Percentiles rank a stretch among this genome's conserved stretches.
phyloP scores from a whole-genome alignment of 92 coral and sea anemone species.

The Siderastrea siderea region DNA sequence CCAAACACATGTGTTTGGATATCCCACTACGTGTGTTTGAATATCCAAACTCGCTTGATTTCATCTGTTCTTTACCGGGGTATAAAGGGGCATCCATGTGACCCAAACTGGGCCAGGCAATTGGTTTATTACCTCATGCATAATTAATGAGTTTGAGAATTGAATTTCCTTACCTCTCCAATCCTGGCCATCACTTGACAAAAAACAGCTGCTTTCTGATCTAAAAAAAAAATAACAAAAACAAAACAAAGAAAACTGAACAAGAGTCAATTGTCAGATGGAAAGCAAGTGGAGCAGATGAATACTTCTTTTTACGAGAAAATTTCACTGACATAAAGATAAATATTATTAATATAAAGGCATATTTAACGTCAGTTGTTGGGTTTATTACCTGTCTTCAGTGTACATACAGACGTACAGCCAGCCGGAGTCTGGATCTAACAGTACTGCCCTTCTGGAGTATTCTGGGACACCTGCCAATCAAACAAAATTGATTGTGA shows the following conservation, averaged over 20 bases:
- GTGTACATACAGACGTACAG: constrained; percentile 83
- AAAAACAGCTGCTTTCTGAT: constrained; percentile 83
- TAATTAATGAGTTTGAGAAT: background rate
- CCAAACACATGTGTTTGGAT: too few species aligned
- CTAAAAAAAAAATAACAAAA: constrained; percentile 34
- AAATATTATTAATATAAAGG: too few species aligned
- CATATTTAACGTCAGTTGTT: background rate
- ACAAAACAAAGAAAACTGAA: background rate
- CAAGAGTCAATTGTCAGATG: too few species aligned
- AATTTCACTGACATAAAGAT: background rate
- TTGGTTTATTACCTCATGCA: too few species aligned
- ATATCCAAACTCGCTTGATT: too few species aligned
- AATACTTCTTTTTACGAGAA: background rate
- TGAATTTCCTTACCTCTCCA: constrained; percentile 76
- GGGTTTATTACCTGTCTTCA: constrained; percentile 57
- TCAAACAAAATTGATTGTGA: background rate
- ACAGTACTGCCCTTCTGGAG: constrained; percentile 77
- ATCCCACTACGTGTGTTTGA: too few species aligned
- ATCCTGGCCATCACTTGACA: constrained; percentile 73
- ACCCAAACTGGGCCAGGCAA: too few species aligned
- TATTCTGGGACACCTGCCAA: constrained; percentile 72
- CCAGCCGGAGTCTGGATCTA: constrained; percentile 72
- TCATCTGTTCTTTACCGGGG: too few species aligned
- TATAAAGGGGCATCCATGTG: too few species aligned
- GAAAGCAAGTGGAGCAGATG: too few species aligned